Percentiles rank a stretch among this genome's conserved stretches.
Evolutionary conservation across 2,888 invertebrate genomes (phyloP).

Genomic region (Labia minor): DNA sequence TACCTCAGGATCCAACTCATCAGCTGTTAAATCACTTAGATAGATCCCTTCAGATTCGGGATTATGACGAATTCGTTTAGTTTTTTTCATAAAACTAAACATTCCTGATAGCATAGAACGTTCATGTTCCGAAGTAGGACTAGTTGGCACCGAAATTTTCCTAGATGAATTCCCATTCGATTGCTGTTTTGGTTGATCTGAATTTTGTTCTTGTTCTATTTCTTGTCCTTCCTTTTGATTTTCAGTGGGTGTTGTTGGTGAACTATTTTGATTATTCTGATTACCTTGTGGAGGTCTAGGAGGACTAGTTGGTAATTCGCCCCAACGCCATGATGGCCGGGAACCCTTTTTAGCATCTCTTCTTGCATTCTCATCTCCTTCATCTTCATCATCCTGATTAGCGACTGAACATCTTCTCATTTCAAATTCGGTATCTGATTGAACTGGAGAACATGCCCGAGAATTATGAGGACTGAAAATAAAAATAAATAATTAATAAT

Average conservation of each 20-base stretch:
- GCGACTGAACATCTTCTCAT: conserved; percentile 33
- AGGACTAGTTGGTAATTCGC: conserved; percentile 61
- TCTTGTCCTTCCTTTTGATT: conserved; percentile 34
- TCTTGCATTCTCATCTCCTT: conserved; percentile 35
- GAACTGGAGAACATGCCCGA: conserved; percentile 71
- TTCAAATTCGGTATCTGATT: conserved; percentile 92
- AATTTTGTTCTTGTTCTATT: conserved; percentile 27
- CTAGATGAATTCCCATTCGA: neutral
- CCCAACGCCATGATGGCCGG: conserved; percentile 79
- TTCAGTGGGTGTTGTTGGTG: conserved; percentile 28
- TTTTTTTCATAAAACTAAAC: conserved; percentile 85
- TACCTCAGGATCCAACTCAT: conserved; percentile 84
- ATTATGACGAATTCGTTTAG: conserved; percentile 48
- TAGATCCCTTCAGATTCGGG: conserved; percentile 72
- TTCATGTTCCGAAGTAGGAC: conserved; percentile 35
- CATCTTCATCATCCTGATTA: conserved; percentile 34
- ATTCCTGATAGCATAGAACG: conserved; percentile 77
- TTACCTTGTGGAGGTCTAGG: conserved; percentile 32
- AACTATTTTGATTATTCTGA: conserved; percentile 22
- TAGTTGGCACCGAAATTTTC: neutral
- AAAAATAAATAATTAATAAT: conserved; percentile 25
- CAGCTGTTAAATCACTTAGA: conserved; percentile 80
- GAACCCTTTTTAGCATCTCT: conserved; percentile 33
- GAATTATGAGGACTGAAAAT: conserved; percentile 39
- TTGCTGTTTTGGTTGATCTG: neutral